phyloP scores from a whole-genome alignment of 2,888 invertebrate species.

The Euzophera pinguis region DNA sequence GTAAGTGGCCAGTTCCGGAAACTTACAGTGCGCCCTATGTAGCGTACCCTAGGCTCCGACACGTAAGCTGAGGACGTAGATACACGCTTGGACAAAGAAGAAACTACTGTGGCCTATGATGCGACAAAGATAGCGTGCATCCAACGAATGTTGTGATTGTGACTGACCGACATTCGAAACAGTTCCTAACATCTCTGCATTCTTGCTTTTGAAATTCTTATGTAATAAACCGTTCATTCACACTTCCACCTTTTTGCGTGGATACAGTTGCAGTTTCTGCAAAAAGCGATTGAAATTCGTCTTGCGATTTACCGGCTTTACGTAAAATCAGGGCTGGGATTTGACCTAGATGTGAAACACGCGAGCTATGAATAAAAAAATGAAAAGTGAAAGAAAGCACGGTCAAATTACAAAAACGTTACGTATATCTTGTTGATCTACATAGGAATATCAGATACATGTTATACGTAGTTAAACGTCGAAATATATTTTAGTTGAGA shows the following conservation, averaged over 20 bases:
- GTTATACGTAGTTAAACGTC: no score
- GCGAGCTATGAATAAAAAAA: neutral
- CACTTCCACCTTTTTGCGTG: slow-evolving; percentile 7
- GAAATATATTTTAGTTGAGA: no score
- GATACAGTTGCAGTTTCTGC: slow-evolving; percentile 5
- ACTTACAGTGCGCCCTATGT: no score
- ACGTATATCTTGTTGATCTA: neutral
- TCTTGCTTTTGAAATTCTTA: neutral
- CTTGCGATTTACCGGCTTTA: slow-evolving; percentile 5
- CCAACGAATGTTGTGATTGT: no score
- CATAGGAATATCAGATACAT: no score
- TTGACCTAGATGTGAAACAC: slow-evolving; percentile 7
- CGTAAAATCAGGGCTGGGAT: slow-evolving; percentile 1
- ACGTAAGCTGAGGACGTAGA: no score
- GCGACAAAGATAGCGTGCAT: neutral
- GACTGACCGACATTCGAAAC: neutral
- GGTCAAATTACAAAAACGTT: neutral
- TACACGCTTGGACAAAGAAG: no score
- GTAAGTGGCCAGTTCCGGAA: no score
- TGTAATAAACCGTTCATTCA: slow-evolving; percentile 3
- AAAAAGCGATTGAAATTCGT: slow-evolving; percentile 4
- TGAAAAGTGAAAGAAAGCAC: neutral
- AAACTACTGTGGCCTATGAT: no score
- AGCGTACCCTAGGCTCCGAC: no score
- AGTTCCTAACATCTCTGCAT: neutral